Evolutionary conservation across 2,113 vertebrate species (phyloP), one percentile per base, ranked within the genome.

Genomic region (Amblyornis subalaris): DNA sequence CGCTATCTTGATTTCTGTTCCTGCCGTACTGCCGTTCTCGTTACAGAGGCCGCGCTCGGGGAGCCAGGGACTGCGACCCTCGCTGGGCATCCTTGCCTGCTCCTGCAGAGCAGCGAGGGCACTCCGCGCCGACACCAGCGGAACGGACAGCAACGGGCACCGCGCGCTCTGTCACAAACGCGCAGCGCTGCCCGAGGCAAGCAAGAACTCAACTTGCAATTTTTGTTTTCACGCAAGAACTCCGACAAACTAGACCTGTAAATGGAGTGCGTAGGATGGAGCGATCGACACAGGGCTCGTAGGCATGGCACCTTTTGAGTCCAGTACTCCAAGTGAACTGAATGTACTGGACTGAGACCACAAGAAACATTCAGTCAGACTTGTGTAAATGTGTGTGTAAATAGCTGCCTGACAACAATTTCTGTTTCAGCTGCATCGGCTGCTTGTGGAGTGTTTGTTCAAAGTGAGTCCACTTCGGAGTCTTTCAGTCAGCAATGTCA

Each of bases 111-210:
- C 1, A 24, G 21, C 0, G 19, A 44, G 80, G 81, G 44, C 58
- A 20, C 69, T n/a, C n/a, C n/a, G n/a, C n/a, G n/a, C 67, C 12
- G 5, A 3, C 4, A 2, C 0, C 15, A 21, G 2, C 0, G 2
- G 4, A 28, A 5, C 0, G 1, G 3, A 25, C 42, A 67, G 19
- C 33, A 31, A 26, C 0, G 5, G 3, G 10, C 24, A 0, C 3
- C 0, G 45, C 1, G 45, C 26, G 12, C 7, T 6, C 61, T 7
- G 20, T 2, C 24, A 40, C 61, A 48, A 21, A 80, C 0, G 4
- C 1, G 44, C 74, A 31, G 50, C 2, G 1, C n/a, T 2, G 1
- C 1, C 70, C 24, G 10, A 0, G 4, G 26, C 33, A 14, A 51
- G 47, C 33, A 20, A 21, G 51, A 65, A 12, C 15, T 33, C 24